Conservation (phyloP, 1,140 invertebrate species). For the Protaetia brevitarsis region DNA sequence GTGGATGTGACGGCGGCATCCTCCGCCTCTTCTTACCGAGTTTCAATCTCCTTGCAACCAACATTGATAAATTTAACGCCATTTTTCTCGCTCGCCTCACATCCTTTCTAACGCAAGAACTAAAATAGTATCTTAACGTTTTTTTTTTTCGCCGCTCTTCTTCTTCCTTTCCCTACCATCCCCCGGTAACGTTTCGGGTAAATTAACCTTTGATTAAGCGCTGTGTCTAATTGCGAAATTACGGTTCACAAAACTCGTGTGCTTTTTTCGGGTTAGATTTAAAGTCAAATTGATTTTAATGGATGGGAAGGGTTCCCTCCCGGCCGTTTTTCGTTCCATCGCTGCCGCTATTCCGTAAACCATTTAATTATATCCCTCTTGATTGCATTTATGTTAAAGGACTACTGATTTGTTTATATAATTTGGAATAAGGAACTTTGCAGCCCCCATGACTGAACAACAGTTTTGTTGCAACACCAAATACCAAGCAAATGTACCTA, state of each 20-base stretch:
- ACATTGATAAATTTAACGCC: slow-evolving; percentile 43
- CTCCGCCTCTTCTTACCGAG: slow-evolving; percentile 34
- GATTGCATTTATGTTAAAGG: neutral
- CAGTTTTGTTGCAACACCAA: no score
- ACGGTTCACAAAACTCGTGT: slow-evolving; percentile 20
- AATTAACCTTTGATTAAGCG: slow-evolving; percentile 39
- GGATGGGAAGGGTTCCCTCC: slow-evolving; percentile 12
- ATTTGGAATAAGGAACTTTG: no score
- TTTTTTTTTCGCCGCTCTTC: no score
- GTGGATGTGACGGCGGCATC: slow-evolving; percentile 34
- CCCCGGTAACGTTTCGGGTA: slow-evolving; percentile 34
- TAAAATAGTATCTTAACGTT: slow-evolving; percentile 42
- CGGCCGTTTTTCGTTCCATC: slow-evolving; percentile 9
- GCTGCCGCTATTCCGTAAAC: neutral
- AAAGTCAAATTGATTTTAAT: slow-evolving; percentile 23
- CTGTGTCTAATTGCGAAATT: slow-evolving; percentile 43
- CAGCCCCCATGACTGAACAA: no score
- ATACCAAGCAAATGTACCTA: no score
- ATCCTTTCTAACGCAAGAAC: slow-evolving; percentile 42
- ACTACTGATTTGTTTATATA: no score
- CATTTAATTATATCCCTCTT: slow-evolving; percentile 9
- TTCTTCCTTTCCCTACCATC: neutral
- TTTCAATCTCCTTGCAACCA: slow-evolving; percentile 44
- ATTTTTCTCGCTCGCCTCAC: slow-evolving; percentile 44
- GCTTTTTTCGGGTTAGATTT: slow-evolving; percentile 18